Evolutionary conservation across 1,140 invertebrate genomes (phyloP).

Genomic region (Vanessa atalanta): DNA sequence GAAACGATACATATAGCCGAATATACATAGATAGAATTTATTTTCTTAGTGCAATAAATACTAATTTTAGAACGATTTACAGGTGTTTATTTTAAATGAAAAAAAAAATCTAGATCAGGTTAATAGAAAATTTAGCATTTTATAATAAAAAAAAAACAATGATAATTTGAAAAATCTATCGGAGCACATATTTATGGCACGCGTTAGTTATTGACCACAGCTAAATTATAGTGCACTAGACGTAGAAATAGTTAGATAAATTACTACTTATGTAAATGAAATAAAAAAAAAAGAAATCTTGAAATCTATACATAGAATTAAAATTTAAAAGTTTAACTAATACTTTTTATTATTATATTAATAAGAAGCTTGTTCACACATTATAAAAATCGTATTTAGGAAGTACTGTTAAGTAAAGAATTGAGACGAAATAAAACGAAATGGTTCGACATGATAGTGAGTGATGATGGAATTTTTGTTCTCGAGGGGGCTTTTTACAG

Average conservation of each 20-base stretch:
- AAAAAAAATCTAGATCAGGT: slow-evolving; percentile 30
- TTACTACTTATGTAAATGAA: slow-evolving; percentile 74
- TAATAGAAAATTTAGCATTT: slow-evolving; percentile 34
- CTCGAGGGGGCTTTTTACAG: slow-evolving; percentile 42
- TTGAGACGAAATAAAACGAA: slow-evolving; percentile 54
- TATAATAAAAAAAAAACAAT: slow-evolving; percentile 33
- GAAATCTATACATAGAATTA: slow-evolving; percentile 79
- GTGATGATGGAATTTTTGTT: slow-evolving; percentile 52
- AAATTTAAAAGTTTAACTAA: slow-evolving; percentile 79
- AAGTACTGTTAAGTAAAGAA: slow-evolving; percentile 68
- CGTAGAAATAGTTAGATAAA: slow-evolving; percentile 77
- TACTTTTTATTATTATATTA: slow-evolving; percentile 78
- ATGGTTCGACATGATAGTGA: slow-evolving; percentile 58
- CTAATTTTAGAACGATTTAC: slow-evolving; percentile 43
- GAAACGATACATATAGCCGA: slow-evolving; percentile 18
- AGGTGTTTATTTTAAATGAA: slow-evolving; percentile 11
- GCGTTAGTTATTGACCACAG: slow-evolving; percentile 76
- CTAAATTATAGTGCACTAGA: slow-evolving; percentile 78
- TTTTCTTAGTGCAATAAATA: slow-evolving; percentile 40
- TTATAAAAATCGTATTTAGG: slow-evolving; percentile 79
- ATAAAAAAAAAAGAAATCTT: slow-evolving; percentile 73
- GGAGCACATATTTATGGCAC: slow-evolving; percentile 55
- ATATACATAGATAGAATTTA: slow-evolving; percentile 27
- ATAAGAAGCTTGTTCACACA: slow-evolving; percentile 80
- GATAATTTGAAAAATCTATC: slow-evolving; percentile 36